A percentile compares a stretch with the other conserved stretches of the same genome.
phyloP scores from a whole-genome alignment of 2,113 vertebrate species.

The Rhinichthys klamathensis region DNA sequence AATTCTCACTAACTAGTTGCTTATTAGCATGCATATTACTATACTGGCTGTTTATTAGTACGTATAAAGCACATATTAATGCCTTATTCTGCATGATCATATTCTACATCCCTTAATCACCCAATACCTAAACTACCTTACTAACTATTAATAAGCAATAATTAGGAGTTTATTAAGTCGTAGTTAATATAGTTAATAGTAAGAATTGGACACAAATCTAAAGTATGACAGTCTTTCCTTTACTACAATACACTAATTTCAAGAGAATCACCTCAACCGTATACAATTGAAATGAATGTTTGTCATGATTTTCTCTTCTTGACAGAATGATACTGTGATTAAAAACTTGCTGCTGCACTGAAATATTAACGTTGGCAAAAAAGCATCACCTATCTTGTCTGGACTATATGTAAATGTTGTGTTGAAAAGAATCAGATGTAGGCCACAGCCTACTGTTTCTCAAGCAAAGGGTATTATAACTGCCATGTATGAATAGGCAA shows the following conservation, averaged over 20 bases:
- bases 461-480: not conserved
- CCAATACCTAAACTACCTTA: no score
- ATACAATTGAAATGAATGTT: not conserved
- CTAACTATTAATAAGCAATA: no score
- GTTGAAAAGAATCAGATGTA: not conserved
- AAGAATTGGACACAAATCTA: no score
- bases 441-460: not conserved
- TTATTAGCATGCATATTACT: no score
- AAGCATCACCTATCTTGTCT: not conserved
- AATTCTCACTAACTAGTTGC: no score
- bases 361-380: not conserved
- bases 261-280: not conserved
- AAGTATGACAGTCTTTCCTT: not conserved
- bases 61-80: no score
- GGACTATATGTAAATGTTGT: not conserved
- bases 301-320: not conserved
- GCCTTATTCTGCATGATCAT: no score
- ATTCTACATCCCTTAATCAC: no score
- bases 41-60: no score
- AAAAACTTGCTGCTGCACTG: not conserved
- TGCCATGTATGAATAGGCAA: no score
- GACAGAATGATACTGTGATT: not conserved
- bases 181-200: no score
- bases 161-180: no score
- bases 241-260: not conserved